These are phyloP conservation scores for Acronicta alni DNA, from an alignment of 2,888 invertebrate genomes.

Conservation along the genomic window DNA sequence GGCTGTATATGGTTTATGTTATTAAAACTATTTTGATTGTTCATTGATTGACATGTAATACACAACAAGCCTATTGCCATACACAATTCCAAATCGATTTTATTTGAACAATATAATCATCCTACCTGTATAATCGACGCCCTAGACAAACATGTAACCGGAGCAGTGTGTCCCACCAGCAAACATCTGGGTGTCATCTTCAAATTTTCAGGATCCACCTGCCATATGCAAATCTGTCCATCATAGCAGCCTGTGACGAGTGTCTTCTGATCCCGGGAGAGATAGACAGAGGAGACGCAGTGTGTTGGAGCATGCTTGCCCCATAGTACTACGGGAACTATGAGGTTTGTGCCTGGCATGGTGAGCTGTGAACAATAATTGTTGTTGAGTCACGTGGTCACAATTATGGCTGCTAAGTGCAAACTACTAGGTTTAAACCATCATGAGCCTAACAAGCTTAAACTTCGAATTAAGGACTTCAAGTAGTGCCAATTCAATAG, in stretches of 20 bases:
- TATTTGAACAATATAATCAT: conserved; percentile 1
- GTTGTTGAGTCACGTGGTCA: too few relatives aligned
- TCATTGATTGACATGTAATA: too few relatives aligned
- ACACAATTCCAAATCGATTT: too few relatives aligned
- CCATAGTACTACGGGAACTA: conserved; percentile 99
- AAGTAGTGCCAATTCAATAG: too few relatives aligned
- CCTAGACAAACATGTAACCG: conserved; percentile 96
- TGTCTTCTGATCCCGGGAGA: conserved; percentile 97
- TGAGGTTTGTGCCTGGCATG: conserved; percentile 96
- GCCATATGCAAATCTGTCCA: conserved; percentile 99
- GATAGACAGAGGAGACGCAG: conserved; percentile 97
- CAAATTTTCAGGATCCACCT: conserved; percentile 92
- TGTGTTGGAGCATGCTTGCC: conserved; percentile 98
- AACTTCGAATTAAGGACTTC: too few relatives aligned
- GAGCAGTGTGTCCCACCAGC: conserved; percentile 97
- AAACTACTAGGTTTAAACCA: too few relatives aligned
- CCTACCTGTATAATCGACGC: conserved; percentile 91
- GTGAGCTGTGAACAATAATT: conserved; percentile 56
- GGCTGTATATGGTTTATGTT: too few relatives aligned
- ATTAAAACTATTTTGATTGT: too few relatives aligned
- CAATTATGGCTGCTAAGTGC: too few relatives aligned
- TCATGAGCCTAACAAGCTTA: too few relatives aligned
- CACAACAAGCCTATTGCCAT: too few relatives aligned
- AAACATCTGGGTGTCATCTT: conserved; percentile 98
- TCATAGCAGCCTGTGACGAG: conserved; percentile 99